Base-by-base conservation (phyloP, 2,113 vertebrate genomes). In the Odocoileus virginianus region DNA sequence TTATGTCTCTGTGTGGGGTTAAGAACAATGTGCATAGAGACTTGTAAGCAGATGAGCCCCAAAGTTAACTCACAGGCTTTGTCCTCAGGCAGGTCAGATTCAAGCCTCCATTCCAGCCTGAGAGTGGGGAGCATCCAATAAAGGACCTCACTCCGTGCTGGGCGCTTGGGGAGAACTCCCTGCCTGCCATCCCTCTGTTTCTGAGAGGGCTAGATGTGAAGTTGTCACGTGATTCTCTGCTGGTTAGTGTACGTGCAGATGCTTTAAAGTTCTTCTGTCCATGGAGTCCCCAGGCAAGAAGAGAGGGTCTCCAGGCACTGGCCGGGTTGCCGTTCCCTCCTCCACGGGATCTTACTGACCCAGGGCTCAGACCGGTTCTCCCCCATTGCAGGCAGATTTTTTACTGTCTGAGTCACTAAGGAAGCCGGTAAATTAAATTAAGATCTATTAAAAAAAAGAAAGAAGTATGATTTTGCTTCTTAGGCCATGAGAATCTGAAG, bases 161-260 rank as follows among this genome's bases (percentile, higher is more conserved):
- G 21, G 33, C 47, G 1, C 0, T n/a, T 30, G 6, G 19, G 9
- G 11, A 13, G 19, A 2, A 3, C 40, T 28, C 40, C 40, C 15
- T 11, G 10, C 43, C 13, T 30, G 23, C 2, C 2, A 5, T 10
- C 12, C 7, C 16, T 11, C 1, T 2, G 1, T 19, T 16, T 30
- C 21, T 3, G 21, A 2, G 79, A 52, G 30, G 4, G 54, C 2
- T n/a, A 7, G 27, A 14, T 10, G 0, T 1, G 54, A 45, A 6
- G 6, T 33, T 17, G 1, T 14, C 17, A 0, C 4, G 0, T 0
- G 10, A 17, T 13, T 33, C 7, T 16, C 27, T n/a, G 33, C 36
- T 8, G 54, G 9, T 28, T 23, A 10, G 16, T 13, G 3, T 40
- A 40, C 4, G 40, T 23, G 5, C 19, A 30, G 60, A 45, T 6